A percentile compares a stretch with the other conserved stretches of the same genome.
phyloP scores from a whole-genome alignment of 1,140 invertebrate species.

The Capitella teleta region DNA sequence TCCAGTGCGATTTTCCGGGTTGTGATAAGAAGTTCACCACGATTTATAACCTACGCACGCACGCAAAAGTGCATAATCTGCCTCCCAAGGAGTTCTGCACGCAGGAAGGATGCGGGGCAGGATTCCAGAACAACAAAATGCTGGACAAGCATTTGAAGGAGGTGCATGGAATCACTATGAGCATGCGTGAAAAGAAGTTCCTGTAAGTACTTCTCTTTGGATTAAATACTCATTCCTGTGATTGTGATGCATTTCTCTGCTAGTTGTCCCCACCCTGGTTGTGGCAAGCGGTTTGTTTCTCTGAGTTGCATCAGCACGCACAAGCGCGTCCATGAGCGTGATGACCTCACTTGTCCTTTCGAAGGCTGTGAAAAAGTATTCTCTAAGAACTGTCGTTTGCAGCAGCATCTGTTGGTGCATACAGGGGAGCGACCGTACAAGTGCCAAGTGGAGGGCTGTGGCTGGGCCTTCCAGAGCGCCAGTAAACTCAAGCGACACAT shows the following conservation, averaged over 20 bases:
- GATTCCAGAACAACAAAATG: constrained; percentile 52
- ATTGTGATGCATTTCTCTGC: constrained; percentile 39
- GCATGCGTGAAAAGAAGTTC: no score
- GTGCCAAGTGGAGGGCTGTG: constrained; percentile 51
- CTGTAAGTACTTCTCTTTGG: no score
- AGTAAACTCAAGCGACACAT: constrained; percentile 78
- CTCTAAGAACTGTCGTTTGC: constrained; percentile 59
- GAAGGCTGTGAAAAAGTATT: constrained; percentile 60
- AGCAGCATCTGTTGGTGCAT: constrained; percentile 59
- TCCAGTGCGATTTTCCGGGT: constrained; percentile 41
- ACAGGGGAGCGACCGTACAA: constrained; percentile 48
- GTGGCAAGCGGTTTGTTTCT: constrained; percentile 58
- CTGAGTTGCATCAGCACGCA: constrained; percentile 55
- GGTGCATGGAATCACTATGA: no score
- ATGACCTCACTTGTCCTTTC: constrained; percentile 55
- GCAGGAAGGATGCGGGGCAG: constrained; percentile 47
- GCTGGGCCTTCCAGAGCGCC: constrained; percentile 63
- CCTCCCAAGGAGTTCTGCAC: constrained; percentile 51
- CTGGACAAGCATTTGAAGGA: constrained; percentile 53
- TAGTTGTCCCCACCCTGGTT: constrained; percentile 52
- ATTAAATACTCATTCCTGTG: no score
- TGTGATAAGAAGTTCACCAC: constrained; percentile 52
- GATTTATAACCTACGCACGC: constrained; percentile 55
- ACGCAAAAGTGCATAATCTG: constrained; percentile 51
- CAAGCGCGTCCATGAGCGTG: constrained; percentile 50